Evolutionary conservation across 2,888 invertebrate species (phyloP), one percentile per base, ranked within the genome.

Genomic region (Scaeva pyrastri): DNA sequence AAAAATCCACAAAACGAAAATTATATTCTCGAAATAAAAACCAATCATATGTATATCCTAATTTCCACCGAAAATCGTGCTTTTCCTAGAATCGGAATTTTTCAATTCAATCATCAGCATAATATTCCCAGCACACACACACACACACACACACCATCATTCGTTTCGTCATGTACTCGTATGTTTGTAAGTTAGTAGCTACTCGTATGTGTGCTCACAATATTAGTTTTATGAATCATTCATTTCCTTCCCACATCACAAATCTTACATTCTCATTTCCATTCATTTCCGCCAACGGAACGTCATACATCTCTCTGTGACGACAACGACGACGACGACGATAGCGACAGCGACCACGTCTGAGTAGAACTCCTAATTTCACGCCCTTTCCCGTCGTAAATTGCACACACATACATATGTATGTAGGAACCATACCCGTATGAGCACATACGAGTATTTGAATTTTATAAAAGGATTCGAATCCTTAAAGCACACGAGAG

Each of bases 171-270:
- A 31, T 31, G 8, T 31, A 43, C 43, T 11, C 12, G 12, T 43
- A 12, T 10, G 43, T 43, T n/a, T n/a, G 7, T 45, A n/a, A 2
- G 45, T 45, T n/a, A n/a, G 19, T 31, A 31, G 31, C 1, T 5
- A 6, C 14, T 52, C 56, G 23, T 41, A 19, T 55, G 48, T 41
- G 31, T 71, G 52, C 36, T 60, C 60, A 56, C 78, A 70, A 78
- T 70, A 81, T 86, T 86, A 86, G 85, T 86, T 74, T 64, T 73
- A 82, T 78, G 77, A 86, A 86, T 86, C 82, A 86, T 86, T 77
- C 70, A 78, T 76, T 78, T 82, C 86, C 86, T 82, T 86, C 71
- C 73, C 82, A 74, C 77, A 86, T 55, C 74, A 82, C 77, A 78
- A 68, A 68, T 86, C 86, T 78, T 71, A 82, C 64, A 78, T 82